These are phyloP conservation scores for Deilephila porcellus DNA, from an alignment of 2,888 invertebrate genomes.

Conservation along the genomic window DNA sequence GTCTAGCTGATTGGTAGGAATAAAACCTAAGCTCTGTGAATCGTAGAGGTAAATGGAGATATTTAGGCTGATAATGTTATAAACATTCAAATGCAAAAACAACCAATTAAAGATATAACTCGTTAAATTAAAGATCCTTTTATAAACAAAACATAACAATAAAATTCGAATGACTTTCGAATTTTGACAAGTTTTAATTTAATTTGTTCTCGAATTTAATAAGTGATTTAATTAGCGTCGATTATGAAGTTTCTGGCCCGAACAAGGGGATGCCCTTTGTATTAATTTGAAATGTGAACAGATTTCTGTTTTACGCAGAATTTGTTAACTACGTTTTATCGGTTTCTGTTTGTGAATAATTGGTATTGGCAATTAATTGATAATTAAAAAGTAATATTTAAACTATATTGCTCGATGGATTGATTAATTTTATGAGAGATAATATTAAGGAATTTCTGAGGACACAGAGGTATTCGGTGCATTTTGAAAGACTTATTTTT, in stretches of 20 bases:
- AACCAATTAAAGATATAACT: neutral
- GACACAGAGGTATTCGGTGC: too few relatives aligned
- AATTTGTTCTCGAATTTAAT: conserved; percentile 15
- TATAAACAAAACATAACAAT: neutral
- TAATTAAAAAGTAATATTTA: neutral
- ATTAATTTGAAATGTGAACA: conserved; percentile 6
- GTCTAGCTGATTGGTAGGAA: too few relatives aligned
- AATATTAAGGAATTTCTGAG: too few relatives aligned
- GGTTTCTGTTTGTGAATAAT: conserved; percentile 3
- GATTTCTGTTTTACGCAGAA: neutral
- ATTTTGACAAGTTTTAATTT: conserved; percentile 26
- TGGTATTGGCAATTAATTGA: neutral
- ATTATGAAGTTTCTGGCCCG: conserved; percentile 17
- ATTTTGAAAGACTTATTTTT: too few relatives aligned
- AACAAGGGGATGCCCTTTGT: conserved; percentile 21
- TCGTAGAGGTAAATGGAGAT: too few relatives aligned
- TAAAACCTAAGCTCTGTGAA: too few relatives aligned
- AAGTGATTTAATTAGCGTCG: conserved; percentile 14
- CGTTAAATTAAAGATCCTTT: conserved; percentile 38
- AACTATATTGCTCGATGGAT: too few relatives aligned
- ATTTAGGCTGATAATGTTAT: too few relatives aligned
- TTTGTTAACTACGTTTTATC: conserved; percentile 10
- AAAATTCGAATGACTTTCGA: neutral
- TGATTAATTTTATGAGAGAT: too few relatives aligned
- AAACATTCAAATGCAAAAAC: too few relatives aligned